phyloP scores from a whole-genome alignment of 2,888 invertebrate species.

The Hetaerina titia region DNA sequence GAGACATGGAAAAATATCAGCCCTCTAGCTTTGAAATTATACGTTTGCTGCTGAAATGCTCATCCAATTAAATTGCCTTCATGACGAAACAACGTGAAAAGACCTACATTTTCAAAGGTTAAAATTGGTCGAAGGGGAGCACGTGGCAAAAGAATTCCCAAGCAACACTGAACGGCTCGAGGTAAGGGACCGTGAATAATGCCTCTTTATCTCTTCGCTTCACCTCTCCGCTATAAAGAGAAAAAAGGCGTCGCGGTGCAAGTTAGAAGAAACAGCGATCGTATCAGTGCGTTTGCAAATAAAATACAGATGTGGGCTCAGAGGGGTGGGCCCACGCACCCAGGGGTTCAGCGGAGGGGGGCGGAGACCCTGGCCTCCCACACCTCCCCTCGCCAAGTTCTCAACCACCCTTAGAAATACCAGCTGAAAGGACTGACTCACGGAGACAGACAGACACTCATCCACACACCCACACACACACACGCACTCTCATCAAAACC shows the following conservation, averaged over 20 bases:
- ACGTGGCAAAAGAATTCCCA: background rate
- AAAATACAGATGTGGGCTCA: background rate
- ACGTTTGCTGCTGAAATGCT: no score
- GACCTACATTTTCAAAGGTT: background rate
- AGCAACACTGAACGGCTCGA: background rate
- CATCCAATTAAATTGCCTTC: background rate
- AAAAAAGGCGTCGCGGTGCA: background rate
- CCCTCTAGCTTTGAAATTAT: no score
- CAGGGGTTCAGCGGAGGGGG: background rate
- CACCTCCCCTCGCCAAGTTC: background rate
- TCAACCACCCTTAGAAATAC: background rate
- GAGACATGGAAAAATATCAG: no score
- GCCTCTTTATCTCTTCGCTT: background rate
- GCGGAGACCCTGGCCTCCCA: background rate
- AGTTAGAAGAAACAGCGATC: background rate
- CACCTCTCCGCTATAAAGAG: background rate
- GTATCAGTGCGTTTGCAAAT: no score
- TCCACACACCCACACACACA: background rate
- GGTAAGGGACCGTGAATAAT: background rate
- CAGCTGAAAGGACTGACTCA: no score
- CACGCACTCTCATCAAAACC: background rate
- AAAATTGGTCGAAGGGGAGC: background rate
- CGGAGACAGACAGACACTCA: background rate
- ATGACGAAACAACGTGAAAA: background rate
- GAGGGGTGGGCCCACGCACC: slow-evolving; percentile 11